Evolutionary conservation across 2,113 vertebrate species (phyloP), one percentile per base, ranked within the genome.

Genomic region (Silurus glanis): DNA sequence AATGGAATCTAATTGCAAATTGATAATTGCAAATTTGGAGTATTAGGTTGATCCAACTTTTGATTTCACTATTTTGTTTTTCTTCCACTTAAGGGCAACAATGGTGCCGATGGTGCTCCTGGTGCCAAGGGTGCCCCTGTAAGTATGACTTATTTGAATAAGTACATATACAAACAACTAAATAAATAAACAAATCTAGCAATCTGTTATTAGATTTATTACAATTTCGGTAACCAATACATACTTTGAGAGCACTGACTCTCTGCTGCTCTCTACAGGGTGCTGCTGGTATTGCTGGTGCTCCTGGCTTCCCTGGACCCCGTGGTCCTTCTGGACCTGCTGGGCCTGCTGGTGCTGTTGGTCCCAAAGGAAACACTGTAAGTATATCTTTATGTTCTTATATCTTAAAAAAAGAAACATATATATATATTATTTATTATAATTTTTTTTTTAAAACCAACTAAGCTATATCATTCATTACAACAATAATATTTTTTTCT

Each of bases 271-370:
- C 90, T 92, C 94, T 89, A 80, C 92, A 99, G 98, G 98, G 98
- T 28, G 93, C 97, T 95, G 93, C 97, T 37, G 98, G 98, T 91
- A 96, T 97, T 91, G 96, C 98, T 93, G 98, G 98, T n/a, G 97
- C 98, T 92, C 98, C 98, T 7, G 98, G 98, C 59, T 99, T 99
- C 95, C 98, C 98, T 0, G 98, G 98, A 91, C 97, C 98, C 74
- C 97, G 98, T 86, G 98, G 98, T 89, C 96, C 98, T 91, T 91
- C 97, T 51, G 98, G 98, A 93, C 90, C 96, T 82, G 95, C 97
- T 88, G 98, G 98, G 81, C 93, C 97, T 92, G 93, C 91, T 1
- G 98, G 98, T 79, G 91, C 95, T 91, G 94, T 97, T 0, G 98
- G 98, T 84, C 94, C 97, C 92, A 99, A 99, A 95, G 98, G 98